phyloP scores from a whole-genome alignment of 2,888 invertebrate genomes.

The Athalia circularis region DNA sequence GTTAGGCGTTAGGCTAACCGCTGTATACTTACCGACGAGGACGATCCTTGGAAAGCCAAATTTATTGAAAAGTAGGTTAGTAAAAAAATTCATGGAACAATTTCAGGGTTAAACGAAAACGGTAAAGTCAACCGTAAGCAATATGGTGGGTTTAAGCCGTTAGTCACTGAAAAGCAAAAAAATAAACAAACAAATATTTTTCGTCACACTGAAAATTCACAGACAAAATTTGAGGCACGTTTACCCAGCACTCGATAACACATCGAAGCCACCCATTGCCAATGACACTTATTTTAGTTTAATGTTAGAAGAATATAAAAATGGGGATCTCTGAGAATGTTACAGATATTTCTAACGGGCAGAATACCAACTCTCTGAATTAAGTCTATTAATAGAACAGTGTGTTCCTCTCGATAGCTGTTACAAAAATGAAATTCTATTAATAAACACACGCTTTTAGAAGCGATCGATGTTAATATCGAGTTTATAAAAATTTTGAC shows the following conservation, averaged over 20 bases:
- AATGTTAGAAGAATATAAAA: neutral
- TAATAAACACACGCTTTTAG: slow-evolving; percentile 10
- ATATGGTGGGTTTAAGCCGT: too few species aligned
- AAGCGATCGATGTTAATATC: slow-evolving; percentile 12
- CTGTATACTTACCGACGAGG: slow-evolving; percentile 57
- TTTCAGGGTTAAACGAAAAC: too few species aligned
- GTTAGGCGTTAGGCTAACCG: too few species aligned
- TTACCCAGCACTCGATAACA: neutral
- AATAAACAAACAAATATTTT: neutral
- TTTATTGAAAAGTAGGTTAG: neutral
- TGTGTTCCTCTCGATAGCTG: slow-evolving; percentile 37
- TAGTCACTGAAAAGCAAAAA: too few species aligned
- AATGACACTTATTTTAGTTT: neutral
- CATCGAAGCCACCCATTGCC: neutral
- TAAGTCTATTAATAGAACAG: slow-evolving; percentile 30
- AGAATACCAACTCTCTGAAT: slow-evolving; percentile 36
- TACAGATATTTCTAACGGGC: slow-evolving; percentile 14
- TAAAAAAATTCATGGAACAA: neutral
- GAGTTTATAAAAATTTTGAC: neutral
- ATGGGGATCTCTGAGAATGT: slow-evolving; percentile 4
- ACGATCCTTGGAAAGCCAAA: slow-evolving; percentile 57
- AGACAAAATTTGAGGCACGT: neutral
- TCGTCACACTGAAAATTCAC: neutral
- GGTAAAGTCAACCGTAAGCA: too few species aligned
- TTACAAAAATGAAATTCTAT: slow-evolving; percentile 36